Evolutionary conservation across 2,888 invertebrate genomes (phyloP).

Genomic region (Eutolmus rufibarbis): DNA sequence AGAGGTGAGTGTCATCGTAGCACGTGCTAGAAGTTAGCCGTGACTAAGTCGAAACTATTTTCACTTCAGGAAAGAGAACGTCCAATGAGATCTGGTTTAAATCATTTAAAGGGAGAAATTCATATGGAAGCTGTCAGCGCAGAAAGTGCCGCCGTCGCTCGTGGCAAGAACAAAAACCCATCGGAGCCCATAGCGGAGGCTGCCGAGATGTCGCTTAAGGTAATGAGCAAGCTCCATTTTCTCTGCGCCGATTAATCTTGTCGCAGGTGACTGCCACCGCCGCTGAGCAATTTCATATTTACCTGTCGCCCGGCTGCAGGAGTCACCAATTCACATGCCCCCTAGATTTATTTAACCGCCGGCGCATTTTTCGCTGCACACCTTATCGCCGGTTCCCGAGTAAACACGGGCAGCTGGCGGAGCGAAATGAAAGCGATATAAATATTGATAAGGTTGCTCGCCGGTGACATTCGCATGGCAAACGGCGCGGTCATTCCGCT

Average conservation of each 20-base stretch:
- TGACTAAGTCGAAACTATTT: neutral
- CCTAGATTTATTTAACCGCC: conserved; percentile 11
- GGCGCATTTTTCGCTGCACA: conserved; percentile 19
- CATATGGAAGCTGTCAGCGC: conserved; percentile 40
- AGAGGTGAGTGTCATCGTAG: conserved; percentile 29
- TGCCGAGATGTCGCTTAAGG: conserved; percentile 37
- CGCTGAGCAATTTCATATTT: conserved; percentile 22
- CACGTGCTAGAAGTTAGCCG: neutral
- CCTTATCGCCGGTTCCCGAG: conserved; percentile 20
- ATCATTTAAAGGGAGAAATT: conserved; percentile 46
- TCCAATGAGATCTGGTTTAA: conserved; percentile 40
- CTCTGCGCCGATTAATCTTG: conserved; percentile 21
- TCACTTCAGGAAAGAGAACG: conserved; percentile 35
- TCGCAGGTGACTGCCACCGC: conserved; percentile 7
- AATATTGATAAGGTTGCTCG: conserved; percentile 43
- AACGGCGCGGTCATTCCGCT: neutral
- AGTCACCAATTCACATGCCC: conserved; percentile 4
- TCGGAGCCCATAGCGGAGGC: conserved; percentile 19
- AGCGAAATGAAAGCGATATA: conserved; percentile 44
- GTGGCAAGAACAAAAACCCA: conserved; percentile 35
- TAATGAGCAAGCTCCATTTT: conserved; percentile 28
- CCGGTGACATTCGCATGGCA: neutral
- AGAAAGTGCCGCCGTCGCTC: neutral
- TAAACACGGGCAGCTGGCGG: neutral
- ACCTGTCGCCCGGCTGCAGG: conserved; percentile 2